phyloP scores from a whole-genome alignment of 2,888 invertebrate species.

The Pyrochroa serraticornis region DNA sequence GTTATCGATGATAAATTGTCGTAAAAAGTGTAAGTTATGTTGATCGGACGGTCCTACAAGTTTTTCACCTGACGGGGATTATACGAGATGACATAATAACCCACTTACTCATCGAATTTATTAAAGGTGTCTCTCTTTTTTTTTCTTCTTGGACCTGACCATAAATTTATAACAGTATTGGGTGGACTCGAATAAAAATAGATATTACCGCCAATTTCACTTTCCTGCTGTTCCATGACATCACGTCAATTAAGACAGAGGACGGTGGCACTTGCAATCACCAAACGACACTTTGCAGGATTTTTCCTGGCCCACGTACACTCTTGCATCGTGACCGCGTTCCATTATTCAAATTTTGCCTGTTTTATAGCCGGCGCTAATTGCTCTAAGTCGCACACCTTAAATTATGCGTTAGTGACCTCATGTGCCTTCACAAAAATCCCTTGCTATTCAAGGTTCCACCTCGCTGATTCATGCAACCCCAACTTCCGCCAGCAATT shows the following conservation, averaged over 20 bases:
- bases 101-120: constrained; percentile 29
- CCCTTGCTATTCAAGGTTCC: not conserved
- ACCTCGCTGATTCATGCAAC: not conserved
- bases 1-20: constrained; percentile 18
- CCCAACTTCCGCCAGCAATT: too few relatives aligned
- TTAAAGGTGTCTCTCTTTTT: constrained; percentile 1
- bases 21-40: constrained; percentile 20
- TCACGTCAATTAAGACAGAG: too few relatives aligned
- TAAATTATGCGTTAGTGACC: too few relatives aligned
- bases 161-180: not conserved
- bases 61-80: not conserved
- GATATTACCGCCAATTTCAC: constrained; percentile 6
- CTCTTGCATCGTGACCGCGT: too few relatives aligned
- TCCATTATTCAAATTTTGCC: too few relatives aligned
- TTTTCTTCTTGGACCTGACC: not conserved
- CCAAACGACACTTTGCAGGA: too few relatives aligned
- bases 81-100: constrained; percentile 27
- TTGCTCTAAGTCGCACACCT: too few relatives aligned
- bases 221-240: not conserved
- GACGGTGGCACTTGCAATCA: too few relatives aligned
- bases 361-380: too few relatives aligned
- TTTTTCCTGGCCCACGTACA: too few relatives aligned
- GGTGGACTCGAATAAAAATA: constrained; percentile 5
- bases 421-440: too few relatives aligned
- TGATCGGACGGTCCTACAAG: not conserved